Evolutionary conservation across 2,888 invertebrate species (phyloP), one percentile per base, ranked within the genome.

Genomic region (Perizoma affinitatum): DNA sequence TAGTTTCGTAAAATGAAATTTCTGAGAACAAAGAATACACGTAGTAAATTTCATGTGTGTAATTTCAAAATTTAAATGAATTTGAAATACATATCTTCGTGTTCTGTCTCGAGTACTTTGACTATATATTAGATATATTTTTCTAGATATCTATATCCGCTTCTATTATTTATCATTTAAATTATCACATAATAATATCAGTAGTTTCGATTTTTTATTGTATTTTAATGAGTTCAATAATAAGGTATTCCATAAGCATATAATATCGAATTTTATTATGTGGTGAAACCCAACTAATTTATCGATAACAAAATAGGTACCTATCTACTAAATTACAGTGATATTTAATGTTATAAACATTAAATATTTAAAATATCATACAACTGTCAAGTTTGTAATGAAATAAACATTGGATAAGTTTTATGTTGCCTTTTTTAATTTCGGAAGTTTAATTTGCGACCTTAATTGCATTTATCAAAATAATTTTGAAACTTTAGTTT

Each of bases 381-480:
- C 59, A 62, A 63, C 66, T 65, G 58, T 66, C 63, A 58, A 58
- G 61, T 66, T 70, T 63, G 55, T 73, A 71, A 70, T 60, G 61
- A 73, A 72, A 68, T 70, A 65, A 71, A 71, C 67, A 66, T 54
- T 55, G 58, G 54, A 65, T 59, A 64, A 58, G 57, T 55, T 70
- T 75, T 73, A 70, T 71, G 71, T 75, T 69, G 68, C 65, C 76
- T 78, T 76, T 68, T 74, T 67, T 59, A 58, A 56, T 63, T 65
- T 73, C 72, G 69, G 68, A 70, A 70, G 72, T 80, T 83, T 79
- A 78, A 81, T 83, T 81, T 80, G 78, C 76, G 70, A 70, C 58
- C 68, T 70, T 76, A 82, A 82, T 82, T 82, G 74, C 76, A 76
- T 81, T 83, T 77, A 81, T 80, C 79, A 68, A 69, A 80, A 78